phyloP scores from a whole-genome alignment of 2,797 vertebrate species.

The Neostethus bicornis region DNA sequence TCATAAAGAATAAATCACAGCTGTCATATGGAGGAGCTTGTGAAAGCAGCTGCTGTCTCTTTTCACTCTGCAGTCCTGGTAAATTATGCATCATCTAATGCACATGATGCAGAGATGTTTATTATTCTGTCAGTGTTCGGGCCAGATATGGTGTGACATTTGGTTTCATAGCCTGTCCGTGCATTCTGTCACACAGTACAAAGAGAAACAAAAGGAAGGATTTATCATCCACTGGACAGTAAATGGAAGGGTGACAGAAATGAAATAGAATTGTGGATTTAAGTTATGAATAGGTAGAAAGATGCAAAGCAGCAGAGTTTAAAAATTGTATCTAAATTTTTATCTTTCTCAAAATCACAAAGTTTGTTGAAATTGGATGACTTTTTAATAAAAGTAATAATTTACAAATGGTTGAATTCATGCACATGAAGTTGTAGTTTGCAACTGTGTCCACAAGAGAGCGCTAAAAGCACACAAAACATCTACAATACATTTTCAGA shows the following conservation, averaged over 20 bases:
- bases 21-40: conserved; percentile 27
- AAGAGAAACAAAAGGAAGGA: conserved; percentile 5
- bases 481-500: neutral
- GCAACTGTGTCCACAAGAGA: conserved; percentile 50
- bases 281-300: neutral
- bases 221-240: conserved; percentile 15
- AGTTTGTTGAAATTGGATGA: no score
- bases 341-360: no score
- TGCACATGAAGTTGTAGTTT: no score
- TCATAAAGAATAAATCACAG: conserved; percentile 56
- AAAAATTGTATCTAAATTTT: no score
- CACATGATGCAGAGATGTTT: conserved; percentile 39
- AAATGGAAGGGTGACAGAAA: conserved; percentile 4
- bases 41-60: conserved; percentile 21
- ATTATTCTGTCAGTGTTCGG: conserved; percentile 54
- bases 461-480: conserved; percentile 55
- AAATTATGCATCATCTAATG: conserved; percentile 68
- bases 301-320: no score
- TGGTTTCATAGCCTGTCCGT: conserved; percentile 30
- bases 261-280: neutral
- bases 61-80: conserved; percentile 36
- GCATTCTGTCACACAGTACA: conserved; percentile 22
- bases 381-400: no score
- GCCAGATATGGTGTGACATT: conserved; percentile 27
- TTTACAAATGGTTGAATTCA: no score